Evolutionary conservation across 2,888 invertebrate species (phyloP).

Genomic region (Lithophane semibrunnea): DNA sequence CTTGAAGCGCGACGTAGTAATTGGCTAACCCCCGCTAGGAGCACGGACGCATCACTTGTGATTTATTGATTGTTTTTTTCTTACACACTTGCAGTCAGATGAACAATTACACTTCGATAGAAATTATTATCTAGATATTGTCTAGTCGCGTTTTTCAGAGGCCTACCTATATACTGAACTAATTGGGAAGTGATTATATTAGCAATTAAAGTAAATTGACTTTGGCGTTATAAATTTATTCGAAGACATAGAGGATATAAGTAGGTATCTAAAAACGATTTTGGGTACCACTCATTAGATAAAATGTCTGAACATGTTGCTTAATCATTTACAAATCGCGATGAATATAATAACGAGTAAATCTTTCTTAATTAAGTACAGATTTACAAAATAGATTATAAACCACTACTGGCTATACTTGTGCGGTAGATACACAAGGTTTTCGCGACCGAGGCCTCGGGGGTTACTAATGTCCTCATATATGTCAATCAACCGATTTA

Average conservation of each 20-base stretch:
- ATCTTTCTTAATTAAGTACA: neutral
- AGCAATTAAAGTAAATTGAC: conserved; percentile 48
- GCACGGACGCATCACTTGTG: conserved; percentile 85
- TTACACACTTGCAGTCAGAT: conserved; percentile 67
- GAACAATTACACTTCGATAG: conserved; percentile 75
- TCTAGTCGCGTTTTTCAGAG: conserved; percentile 60
- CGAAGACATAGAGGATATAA: conserved; percentile 11
- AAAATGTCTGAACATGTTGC: neutral
- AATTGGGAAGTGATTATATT: conserved; percentile 56
- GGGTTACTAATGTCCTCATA: conserved; percentile 8
- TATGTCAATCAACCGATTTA: conserved; percentile 43
- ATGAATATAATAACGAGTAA: neutral
- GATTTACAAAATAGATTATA: neutral
- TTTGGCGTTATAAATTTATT: conserved; percentile 23
- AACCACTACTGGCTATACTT: neutral
- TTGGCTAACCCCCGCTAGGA: conserved; percentile 87
- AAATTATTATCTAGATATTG: conserved; percentile 64
- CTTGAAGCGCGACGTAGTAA: conserved; percentile 90
- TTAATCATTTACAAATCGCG: conserved; percentile 4
- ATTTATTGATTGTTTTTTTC: conserved; percentile 84
- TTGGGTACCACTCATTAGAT: neutral
- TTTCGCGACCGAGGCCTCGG: conserved; percentile 6
- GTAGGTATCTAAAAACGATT: conserved; percentile 2
- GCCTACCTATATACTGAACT: conserved; percentile 29
- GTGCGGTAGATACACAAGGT: neutral